phyloP scores from a whole-genome alignment of 2,888 invertebrate genomes.

The Panzeria rudis region DNA sequence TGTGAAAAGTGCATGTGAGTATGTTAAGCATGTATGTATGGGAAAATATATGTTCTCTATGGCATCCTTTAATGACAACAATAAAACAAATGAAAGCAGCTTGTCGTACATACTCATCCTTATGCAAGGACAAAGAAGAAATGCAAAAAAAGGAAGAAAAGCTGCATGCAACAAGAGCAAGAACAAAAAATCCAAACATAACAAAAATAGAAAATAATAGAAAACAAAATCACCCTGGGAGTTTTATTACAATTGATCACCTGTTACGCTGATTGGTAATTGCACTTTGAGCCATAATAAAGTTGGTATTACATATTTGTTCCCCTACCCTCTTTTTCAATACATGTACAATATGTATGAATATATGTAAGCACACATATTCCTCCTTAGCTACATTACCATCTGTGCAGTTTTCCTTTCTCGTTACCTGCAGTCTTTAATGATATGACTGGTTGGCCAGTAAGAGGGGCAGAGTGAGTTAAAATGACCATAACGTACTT shows the following conservation, averaged over 20 bases:
- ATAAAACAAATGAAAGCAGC: slow-evolving; percentile 69
- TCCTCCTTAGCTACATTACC: background rate
- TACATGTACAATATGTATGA: background rate
- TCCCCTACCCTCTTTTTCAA: background rate
- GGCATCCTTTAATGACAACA: slow-evolving; percentile 62
- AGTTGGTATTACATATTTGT: slow-evolving; percentile 67
- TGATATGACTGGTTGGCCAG: slow-evolving; percentile 33
- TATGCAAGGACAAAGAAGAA: slow-evolving; percentile 35
- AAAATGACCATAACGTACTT: slow-evolving; percentile 10
- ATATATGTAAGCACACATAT: background rate
- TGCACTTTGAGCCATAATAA: slow-evolving; percentile 76
- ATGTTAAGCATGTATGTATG: background rate
- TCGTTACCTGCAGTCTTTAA: slow-evolving; percentile 14
- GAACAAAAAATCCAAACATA: slow-evolving; percentile 84
- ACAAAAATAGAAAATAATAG: slow-evolving; percentile 79
- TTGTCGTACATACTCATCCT: slow-evolving; percentile 34
- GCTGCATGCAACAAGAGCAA: background rate
- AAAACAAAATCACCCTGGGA: slow-evolving; percentile 75
- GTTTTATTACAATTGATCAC: slow-evolving; percentile 77
- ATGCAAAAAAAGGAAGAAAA: background rate
- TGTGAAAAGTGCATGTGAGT: background rate
- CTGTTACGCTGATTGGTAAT: slow-evolving; percentile 76
- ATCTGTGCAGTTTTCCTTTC: background rate
- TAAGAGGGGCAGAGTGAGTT: background rate
- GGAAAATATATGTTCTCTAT: slow-evolving; percentile 14